Conservation (phyloP, 2,113 vertebrate species). For the Aspidoscelis tigris region DNA sequence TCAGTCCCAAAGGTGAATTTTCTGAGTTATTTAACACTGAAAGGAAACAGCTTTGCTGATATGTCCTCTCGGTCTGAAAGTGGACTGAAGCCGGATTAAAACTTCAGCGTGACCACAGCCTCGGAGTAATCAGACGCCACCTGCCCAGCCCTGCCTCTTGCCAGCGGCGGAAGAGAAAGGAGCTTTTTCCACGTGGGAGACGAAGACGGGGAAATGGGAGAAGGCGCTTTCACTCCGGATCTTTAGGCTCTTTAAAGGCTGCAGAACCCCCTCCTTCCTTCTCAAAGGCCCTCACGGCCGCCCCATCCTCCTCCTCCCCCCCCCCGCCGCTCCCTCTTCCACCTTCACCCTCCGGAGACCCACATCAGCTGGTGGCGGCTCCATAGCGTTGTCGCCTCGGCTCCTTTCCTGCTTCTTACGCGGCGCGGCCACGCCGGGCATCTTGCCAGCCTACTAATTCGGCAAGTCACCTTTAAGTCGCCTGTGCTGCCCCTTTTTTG, state of each 20-base stretch:
- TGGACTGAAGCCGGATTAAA: too few species aligned
- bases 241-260: background rate
- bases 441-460: conserved; percentile 42
- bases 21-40: too few species aligned
- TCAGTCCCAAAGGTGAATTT: too few species aligned
- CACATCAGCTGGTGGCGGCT: conserved; percentile 73
- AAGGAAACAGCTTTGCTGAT: too few species aligned
- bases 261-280: conserved; percentile 24
- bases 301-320: background rate
- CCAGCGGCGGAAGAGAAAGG: background rate
- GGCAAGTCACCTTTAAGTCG: too few species aligned
- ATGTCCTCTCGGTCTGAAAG: too few species aligned
- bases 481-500: background rate
- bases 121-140: too few species aligned
- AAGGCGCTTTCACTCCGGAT: background rate
- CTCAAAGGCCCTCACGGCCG: background rate
- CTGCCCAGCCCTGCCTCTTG: too few species aligned
- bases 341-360: conserved; percentile 52
- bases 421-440: conserved; percentile 69
- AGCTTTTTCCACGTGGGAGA: background rate
- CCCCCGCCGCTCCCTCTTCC: background rate
- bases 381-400: conserved; percentile 61
- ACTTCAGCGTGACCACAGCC: too few species aligned
- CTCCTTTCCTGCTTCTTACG: conserved; percentile 70
- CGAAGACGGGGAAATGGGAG: too few species aligned